phyloP scores from a whole-genome alignment of 1,140 invertebrate species.

The Aphelinus atriplicis region DNA sequence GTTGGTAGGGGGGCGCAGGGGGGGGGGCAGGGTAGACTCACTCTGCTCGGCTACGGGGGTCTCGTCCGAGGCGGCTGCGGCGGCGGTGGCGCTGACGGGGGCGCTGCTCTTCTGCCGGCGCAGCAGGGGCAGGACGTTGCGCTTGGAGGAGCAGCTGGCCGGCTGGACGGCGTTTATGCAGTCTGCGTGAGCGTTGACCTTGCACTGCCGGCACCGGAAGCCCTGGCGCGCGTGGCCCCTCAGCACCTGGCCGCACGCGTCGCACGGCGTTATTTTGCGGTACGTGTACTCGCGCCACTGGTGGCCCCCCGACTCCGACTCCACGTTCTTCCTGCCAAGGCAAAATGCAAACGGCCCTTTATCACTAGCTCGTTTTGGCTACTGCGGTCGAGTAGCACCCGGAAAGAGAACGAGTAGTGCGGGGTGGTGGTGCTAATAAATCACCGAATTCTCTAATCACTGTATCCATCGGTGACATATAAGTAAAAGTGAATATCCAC shows the following conservation, averaged over 20 bases:
- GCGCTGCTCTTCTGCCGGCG: slow-evolving; percentile 86
- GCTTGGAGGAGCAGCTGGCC: slow-evolving; percentile 64
- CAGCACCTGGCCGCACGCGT: slow-evolving; percentile 91
- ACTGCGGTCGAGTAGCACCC: no score
- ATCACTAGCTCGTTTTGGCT: no score
- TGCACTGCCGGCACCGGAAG: slow-evolving; percentile 87
- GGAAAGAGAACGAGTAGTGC: no score
- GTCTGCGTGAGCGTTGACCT: slow-evolving; percentile 90
- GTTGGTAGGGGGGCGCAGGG: no score
- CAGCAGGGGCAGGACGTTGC: slow-evolving; percentile 82
- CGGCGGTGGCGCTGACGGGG: slow-evolving; percentile 3
- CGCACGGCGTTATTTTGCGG: slow-evolving; percentile 94
- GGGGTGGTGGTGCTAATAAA: background rate
- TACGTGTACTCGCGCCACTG: slow-evolving; percentile 94
- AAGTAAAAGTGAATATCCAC: no score
- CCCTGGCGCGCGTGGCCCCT: slow-evolving; percentile 93
- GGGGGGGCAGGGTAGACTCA: slow-evolving; percentile 48
- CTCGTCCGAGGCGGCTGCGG: slow-evolving; percentile 48
- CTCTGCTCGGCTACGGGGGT: slow-evolving; percentile 56
- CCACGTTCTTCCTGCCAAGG: slow-evolving; percentile 77
- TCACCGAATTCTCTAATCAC: no score
- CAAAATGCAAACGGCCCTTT: background rate
- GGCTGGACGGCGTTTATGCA: slow-evolving; percentile 69
- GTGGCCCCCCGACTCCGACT: slow-evolving; percentile 74
- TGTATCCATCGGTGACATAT: no score